Conservation (phyloP, 2,113 vertebrate species). For the Petromus typicus region DNA sequence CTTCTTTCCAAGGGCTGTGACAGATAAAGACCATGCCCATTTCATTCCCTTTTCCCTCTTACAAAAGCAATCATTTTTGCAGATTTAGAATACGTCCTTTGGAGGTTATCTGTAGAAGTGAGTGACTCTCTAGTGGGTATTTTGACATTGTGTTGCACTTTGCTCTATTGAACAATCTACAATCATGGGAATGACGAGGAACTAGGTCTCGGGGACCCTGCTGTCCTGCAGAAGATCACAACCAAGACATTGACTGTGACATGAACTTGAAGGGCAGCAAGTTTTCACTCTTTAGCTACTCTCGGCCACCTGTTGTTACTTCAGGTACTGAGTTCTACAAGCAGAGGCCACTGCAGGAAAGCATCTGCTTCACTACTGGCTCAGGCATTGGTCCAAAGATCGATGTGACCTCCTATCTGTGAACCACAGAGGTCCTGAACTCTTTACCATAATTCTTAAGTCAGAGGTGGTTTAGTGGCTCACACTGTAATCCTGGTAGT, state of each 20-base stretch:
- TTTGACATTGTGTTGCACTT: conserved; percentile 3
- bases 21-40: background rate
- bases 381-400: background rate
- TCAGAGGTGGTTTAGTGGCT: background rate
- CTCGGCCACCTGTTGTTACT: background rate
- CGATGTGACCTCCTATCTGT: background rate
- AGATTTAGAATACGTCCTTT: background rate
- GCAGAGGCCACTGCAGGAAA: conserved; percentile 20
- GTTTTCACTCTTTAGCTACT: background rate
- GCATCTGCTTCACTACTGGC: background rate
- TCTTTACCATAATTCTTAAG: background rate
- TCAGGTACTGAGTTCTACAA: background rate
- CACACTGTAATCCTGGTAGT: background rate
- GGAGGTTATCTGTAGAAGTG: background rate
- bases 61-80: conserved; percentile 13
- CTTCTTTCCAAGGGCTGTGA: background rate
- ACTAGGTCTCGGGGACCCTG: background rate
- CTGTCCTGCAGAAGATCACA: background rate
- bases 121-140: background rate
- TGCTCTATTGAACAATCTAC: background rate
- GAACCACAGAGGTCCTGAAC: background rate
- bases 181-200: background rate
- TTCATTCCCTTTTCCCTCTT: background rate
- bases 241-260: background rate
- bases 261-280: background rate